These are phyloP conservation scores for Endomychus coccineus DNA, from an alignment of 2,888 invertebrate species.

Conservation along the genomic window DNA sequence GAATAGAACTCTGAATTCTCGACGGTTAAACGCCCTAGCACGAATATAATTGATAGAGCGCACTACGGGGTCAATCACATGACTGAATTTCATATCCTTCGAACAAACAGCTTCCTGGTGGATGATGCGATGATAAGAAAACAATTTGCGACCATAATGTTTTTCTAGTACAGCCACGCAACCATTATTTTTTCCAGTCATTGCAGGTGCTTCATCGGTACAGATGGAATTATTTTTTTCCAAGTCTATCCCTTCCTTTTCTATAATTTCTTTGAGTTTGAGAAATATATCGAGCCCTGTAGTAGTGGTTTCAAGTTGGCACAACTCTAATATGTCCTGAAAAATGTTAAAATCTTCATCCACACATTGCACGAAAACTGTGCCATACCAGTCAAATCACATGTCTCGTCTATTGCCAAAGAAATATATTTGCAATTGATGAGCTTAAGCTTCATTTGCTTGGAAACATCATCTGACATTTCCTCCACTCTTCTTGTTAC, in stretches of 20 bases:
- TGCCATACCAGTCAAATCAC: constrained; percentile 12
- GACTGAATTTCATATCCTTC: no score
- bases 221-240: constrained; percentile 14
- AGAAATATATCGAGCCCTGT: not conserved
- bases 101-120: constrained; percentile 15
- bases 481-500: constrained; percentile 3
- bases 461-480: constrained; percentile 13
- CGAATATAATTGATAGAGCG: constrained; percentile 12
- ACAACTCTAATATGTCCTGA: constrained; percentile 17
- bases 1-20: constrained; percentile 9
- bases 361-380: constrained; percentile 18
- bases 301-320: constrained; percentile 9
- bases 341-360: constrained; percentile 19
- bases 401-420: constrained; percentile 13
- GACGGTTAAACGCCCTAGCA: constrained; percentile 14
- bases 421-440: constrained; percentile 8
- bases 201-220: constrained; percentile 18
- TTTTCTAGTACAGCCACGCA: constrained; percentile 17
- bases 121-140: constrained; percentile 15
- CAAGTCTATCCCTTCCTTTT: constrained; percentile 12
- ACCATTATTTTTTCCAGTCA: constrained; percentile 16
- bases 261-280: constrained; percentile 14
- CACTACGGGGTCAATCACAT: constrained; percentile 7
- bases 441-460: constrained; percentile 4
- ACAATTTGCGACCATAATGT: constrained; percentile 15